Base-by-base conservation (phyloP, 2,888 invertebrate genomes). In the Dromius quadrimaculatus region DNA sequence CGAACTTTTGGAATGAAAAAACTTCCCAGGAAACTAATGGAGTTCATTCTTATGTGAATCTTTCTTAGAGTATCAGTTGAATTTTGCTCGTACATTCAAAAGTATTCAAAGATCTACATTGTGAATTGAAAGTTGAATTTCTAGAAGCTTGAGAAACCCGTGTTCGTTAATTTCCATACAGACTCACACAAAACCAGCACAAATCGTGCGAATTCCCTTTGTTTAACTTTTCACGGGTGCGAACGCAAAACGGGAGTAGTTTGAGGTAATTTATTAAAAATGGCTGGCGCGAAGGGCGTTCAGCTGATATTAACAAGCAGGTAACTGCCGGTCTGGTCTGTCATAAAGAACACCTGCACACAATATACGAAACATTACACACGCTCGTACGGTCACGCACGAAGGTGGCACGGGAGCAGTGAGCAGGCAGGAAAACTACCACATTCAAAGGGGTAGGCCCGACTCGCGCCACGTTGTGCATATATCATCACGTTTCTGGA, bases 321-420 rank as follows among this genome's bases (percentile, higher is more conserved):
- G 43, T 68, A 68, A 41, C 62, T 45, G 54, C 57, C 57, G 34
- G 28, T 15, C 45, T 59, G 59, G 68, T 59, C 68, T 15, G 43
- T 34, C 34, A 68, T 68, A 68, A 68, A 68, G 45, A 45, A 68
- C 68, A 68, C 68, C 59, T 68, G 68, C 59, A 68, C 59, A 59
- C 34, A 65, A 54, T 65, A 65, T 65, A 65, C 65, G 54, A 65
- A 65, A 65, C 65, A 65, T 54, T 65, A 65, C 65, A 65, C 54
- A 50, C 65, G 41, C 65, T 36, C 45, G 32, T 34, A 13, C 28
- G 9, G 63, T 45, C 41, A 57, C 32, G 57, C 57, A 22, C 45
- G 22, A 19, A 1, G n/a, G 2, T 6, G 19, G 45, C 9, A 11
- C n/a, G 38, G 9, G 38, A 38, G 38, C n/a, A 8, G 28, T 3